Conservation (phyloP, 1,140 invertebrate species). For the Lerema accius region DNA sequence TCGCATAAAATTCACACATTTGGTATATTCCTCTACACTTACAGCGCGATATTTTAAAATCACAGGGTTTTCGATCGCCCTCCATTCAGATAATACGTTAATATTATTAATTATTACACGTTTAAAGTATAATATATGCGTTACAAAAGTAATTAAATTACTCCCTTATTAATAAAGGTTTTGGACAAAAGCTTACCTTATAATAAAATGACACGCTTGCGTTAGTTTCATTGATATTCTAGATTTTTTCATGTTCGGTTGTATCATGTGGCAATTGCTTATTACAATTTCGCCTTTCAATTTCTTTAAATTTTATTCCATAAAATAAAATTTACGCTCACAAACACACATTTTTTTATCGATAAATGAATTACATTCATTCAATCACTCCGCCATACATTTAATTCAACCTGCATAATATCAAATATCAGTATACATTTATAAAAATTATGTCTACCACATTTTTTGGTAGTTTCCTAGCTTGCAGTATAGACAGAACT, state of each 20-base stretch:
- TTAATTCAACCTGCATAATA: conserved; percentile 38
- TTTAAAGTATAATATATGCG: conserved; percentile 21
- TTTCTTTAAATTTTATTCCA: conserved; percentile 1
- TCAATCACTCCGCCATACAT: conserved; percentile 26
- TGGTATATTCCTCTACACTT: conserved; percentile 33
- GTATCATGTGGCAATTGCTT: too few species aligned
- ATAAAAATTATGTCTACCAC: conserved; percentile 60
- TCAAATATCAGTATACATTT: conserved; percentile 54
- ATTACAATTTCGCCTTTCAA: neutral
- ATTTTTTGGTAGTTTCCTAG: conserved; percentile 75
- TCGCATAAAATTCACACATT: conserved; percentile 13
- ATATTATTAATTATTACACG: conserved; percentile 24
- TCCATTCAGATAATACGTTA: conserved; percentile 13
- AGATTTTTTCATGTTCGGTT: neutral
- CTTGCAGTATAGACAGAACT: conserved; percentile 47
- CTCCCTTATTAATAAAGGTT: conserved; percentile 25
- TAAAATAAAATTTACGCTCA: conserved; percentile 18
- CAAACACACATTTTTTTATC: conserved; percentile 23
- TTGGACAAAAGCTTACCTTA: conserved; percentile 34
- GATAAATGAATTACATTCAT: conserved; percentile 67
- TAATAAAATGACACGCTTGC: conserved; percentile 22
- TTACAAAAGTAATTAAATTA: conserved; percentile 35
- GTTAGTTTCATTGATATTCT: neutral
- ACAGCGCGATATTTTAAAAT: conserved; percentile 31
- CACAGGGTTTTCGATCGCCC: conserved; percentile 18